Evolutionary conservation across 2,888 invertebrate species (phyloP), one percentile per base, ranked within the genome.

Genomic region (Boloria selene): DNA sequence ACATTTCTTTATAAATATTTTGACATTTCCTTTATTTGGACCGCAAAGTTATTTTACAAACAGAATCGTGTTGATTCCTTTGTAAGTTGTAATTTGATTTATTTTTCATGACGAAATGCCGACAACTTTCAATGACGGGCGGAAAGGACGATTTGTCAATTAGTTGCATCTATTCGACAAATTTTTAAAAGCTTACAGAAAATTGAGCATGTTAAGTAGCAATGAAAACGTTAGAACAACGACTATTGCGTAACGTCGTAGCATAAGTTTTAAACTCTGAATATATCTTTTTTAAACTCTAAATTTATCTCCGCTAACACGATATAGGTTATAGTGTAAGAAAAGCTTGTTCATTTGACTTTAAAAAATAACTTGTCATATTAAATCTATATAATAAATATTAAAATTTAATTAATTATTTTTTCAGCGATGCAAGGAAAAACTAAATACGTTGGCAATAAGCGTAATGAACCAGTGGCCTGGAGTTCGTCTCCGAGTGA

Each of bases 401-500:
- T 50, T 61, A 56, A 61, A 61, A 31, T 56, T 13, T 44, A 6
- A 16, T 1, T 13, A 38, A n/a, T 59, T 54, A 54, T 54, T 75
- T 77, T 96, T 95, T 60, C 95, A 98, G 99, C 95, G 98, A 85
- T 98, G 98, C 92, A 98, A 97, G 87, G 98, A 98, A 91, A 98
- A 97, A 88, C 92, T 99, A 78, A 97, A 98, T 91, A 97, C 97
- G 67, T 92, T 99, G 81, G 98, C 98, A 65, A 97, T 98, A 83
- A 97, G 97, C 78, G 98, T 99, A 87, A 98, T 98, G 97, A 98
- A 98, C 93, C 97, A 97, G 87, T 99, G 99, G 98, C 98, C 98
- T 0, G 97, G 98, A n/a, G 96, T 98, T 70, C 94, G 95, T 76
- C 93, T 99, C 77, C 93, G 98, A 65, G 98, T 99, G 71, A 98